These are phyloP conservation scores for Stenopsyche tienmushanensis DNA, from an alignment of 1,140 invertebrate genomes.

Conservation along the genomic window DNA sequence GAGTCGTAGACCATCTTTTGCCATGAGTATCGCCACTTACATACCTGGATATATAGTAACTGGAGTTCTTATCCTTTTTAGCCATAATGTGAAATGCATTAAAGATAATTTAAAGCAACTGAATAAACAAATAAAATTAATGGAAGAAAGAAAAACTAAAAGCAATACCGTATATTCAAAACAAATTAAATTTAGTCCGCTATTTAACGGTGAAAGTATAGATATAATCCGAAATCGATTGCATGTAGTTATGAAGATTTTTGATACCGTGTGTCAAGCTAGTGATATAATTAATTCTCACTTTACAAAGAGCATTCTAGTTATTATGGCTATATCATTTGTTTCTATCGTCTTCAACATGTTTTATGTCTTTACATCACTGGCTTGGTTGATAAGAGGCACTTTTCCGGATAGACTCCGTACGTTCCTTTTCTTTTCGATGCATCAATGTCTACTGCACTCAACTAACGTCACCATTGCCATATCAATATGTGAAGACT, in stretches of 20 bases:
- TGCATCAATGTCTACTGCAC: not conserved
- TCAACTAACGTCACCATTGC: not conserved
- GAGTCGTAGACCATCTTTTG: not conserved
- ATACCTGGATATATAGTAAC: not conserved
- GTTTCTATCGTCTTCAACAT: constrained; percentile 12
- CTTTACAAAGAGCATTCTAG: not conserved
- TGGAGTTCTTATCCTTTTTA: not conserved
- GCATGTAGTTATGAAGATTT: not conserved
- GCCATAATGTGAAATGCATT: not conserved
- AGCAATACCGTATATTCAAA: not conserved
- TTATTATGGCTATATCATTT: constrained; percentile 12
- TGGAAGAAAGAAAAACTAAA: not conserved
- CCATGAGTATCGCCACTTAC: constrained; percentile 2
- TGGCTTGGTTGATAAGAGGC: not conserved
- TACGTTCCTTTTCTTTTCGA: constrained; percentile 6
- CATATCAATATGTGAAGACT: not conserved
- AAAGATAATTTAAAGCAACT: not conserved
- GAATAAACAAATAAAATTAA: not conserved
- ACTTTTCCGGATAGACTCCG: not conserved
- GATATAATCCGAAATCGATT: not conserved
- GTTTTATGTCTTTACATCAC: constrained; percentile 7
- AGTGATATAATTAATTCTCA: not conserved
- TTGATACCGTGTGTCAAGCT: constrained; percentile 1
- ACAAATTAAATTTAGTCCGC: not conserved
- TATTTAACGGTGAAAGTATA: not conserved